These are phyloP conservation scores for Heliconius himera DNA, from an alignment of 1,140 invertebrate genomes.

Conservation along the genomic window DNA sequence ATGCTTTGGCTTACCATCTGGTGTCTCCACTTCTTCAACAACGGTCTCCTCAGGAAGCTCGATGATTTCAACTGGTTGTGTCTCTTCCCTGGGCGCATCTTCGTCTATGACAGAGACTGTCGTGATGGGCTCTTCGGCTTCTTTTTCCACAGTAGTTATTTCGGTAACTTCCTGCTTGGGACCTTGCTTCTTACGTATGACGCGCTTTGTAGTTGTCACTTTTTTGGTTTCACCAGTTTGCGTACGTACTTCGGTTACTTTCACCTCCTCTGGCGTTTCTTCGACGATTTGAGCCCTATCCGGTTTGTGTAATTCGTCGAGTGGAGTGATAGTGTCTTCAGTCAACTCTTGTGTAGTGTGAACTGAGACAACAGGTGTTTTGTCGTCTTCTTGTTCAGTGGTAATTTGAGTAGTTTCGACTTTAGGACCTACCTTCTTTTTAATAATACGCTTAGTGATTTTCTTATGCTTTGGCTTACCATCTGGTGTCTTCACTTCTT, in stretches of 20 bases:
- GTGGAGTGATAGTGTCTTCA: background rate
- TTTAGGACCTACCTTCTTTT: slow-evolving; percentile 56
- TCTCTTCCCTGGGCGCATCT: background rate
- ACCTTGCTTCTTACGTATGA: slow-evolving; percentile 8
- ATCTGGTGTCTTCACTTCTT: slow-evolving; percentile 47
- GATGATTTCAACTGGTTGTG: background rate
- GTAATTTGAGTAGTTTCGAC: slow-evolving; percentile 64
- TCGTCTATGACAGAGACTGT: slow-evolving; percentile 43
- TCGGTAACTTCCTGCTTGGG: background rate
- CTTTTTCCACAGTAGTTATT: background rate
- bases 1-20: slow-evolving; percentile 54
- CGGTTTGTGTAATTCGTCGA: background rate
- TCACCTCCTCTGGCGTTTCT: slow-evolving; percentile 69
- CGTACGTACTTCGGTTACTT: slow-evolving; percentile 39
- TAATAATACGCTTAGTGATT: slow-evolving; percentile 61
- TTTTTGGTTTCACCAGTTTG: slow-evolving; percentile 1
- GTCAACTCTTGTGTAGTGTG: slow-evolving; percentile 19
- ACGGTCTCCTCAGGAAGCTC: slow-evolving; percentile 25
- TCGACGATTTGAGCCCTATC: slow-evolving; percentile 38
- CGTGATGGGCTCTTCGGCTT: background rate
- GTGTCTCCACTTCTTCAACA: slow-evolving; percentile 34
- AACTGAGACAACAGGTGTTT: slow-evolving; percentile 33
- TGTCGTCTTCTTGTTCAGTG: slow-evolving; percentile 66
- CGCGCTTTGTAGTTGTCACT: slow-evolving; percentile 40
- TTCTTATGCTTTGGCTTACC: slow-evolving; percentile 46